A percentile compares a stretch with the other conserved stretches of the same genome.
Evolutionary conservation across 2,888 invertebrate species (phyloP).

Genomic region (Listrodromus nycthemerus): DNA sequence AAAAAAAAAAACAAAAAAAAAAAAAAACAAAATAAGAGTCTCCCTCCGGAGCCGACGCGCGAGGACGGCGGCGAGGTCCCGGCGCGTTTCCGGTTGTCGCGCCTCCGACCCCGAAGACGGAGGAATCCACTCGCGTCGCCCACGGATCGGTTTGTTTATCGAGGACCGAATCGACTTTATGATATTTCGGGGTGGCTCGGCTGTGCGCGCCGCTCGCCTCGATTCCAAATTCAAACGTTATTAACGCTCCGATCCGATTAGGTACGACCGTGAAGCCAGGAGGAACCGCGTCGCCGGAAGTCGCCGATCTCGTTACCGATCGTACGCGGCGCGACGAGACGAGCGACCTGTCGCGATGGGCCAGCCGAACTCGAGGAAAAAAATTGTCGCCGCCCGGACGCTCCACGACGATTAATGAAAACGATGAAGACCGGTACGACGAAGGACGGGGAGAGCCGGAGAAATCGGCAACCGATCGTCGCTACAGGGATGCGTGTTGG

Average conservation of each 20-base stretch:
- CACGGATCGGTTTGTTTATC: slow-evolving; percentile 10
- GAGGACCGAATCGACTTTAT: slow-evolving; percentile 45
- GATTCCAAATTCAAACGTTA: slow-evolving; percentile 81
- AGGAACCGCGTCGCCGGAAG: slow-evolving; percentile 37
- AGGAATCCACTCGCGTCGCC: not conserved
- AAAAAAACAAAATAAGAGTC: not conserved
- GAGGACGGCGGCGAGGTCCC: slow-evolving; percentile 27
- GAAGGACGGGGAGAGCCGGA: not conserved
- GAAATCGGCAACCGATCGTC: slow-evolving; percentile 5
- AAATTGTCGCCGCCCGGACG: not conserved
- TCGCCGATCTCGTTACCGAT: slow-evolving; percentile 9
- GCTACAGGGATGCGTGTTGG: slow-evolving; percentile 59
- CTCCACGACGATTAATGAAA: slow-evolving; percentile 6
- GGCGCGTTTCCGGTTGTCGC: not conserved
- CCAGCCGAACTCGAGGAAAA: not conserved
- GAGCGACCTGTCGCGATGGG: too few species aligned
- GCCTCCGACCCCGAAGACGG: slow-evolving; percentile 18
- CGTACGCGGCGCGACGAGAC: too few species aligned
- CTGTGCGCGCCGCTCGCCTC: slow-evolving; percentile 69
- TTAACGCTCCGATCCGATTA: slow-evolving; percentile 81
- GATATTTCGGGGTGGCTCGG: slow-evolving; percentile 43
- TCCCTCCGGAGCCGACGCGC: slow-evolving; percentile 10
- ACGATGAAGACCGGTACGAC: not conserved
- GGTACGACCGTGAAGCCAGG: slow-evolving; percentile 64
- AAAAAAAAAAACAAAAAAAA: not conserved